Base-by-base conservation (phyloP, 2,888 invertebrate species). In the Cheilosia pagana region DNA sequence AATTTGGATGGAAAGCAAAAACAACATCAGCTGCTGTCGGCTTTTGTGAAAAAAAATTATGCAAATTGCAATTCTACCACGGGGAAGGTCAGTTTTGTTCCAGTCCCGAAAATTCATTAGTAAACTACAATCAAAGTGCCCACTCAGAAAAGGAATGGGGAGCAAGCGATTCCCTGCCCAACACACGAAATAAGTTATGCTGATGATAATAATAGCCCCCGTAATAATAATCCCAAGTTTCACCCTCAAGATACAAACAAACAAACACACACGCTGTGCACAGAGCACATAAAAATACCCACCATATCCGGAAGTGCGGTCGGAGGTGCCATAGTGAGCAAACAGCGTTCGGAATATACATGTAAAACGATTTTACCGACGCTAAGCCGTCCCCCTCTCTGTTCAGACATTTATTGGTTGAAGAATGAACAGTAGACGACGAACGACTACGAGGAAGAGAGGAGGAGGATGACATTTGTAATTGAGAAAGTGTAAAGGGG, bases 291-390 rank as follows among this genome's bases (percentile, higher is more conserved):
- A 39, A 48, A 41, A 55, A 35, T 57, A 39, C 23, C 21, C 21
- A 25, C 71, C 70, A 78, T 62, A 78, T 78, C 78, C 78, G 78
- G 78, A 78, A 78, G 78, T 78, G 78, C 63, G 78, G 78, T 78
- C 63, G 70, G 78, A 71, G 71, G 71, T 78, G 78, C 63, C 71
- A 78, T 63, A 50, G 50, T 70, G 77, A 77, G 68, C 60, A 68
- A 68, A 77, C 71, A 78, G 62, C 57, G 50, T 78, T 55, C 62
- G 62, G 71, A 78, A 78, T 70, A 63, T 71, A 57, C 78, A 78
- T 78, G 63, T 78, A 77, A 77, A 77, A 70, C 60, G 55, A 70
- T 77, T 77, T 70, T 70, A 77, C 77, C 70, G 62, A 55, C 67
- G 48, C 28, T 60, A 12, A 3, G 19, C 28, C n/a, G n/a, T n/a